Conservation (phyloP, 2,113 vertebrate genomes). For the Caretta caretta region DNA sequence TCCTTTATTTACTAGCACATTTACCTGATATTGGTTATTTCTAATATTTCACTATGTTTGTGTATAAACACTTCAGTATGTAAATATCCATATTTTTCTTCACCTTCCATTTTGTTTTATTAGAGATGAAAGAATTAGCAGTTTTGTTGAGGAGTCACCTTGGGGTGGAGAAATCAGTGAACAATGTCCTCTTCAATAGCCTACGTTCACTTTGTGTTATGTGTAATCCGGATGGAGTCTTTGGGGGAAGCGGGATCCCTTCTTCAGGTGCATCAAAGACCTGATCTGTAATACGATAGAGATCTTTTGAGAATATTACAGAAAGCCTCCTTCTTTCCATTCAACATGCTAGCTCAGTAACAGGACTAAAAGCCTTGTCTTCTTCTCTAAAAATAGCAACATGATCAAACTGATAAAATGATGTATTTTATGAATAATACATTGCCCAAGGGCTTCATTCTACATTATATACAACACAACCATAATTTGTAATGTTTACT, state of each 20-base stretch:
- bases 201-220: not conserved
- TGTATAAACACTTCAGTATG: not conserved
- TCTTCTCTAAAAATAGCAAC: slow-evolving; percentile 56
- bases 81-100: not conserved
- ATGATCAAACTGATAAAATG: slow-evolving; percentile 73
- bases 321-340: not conserved
- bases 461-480: slow-evolving; percentile 70
- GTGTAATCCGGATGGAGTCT: not conserved
- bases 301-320: not conserved
- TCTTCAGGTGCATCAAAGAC: not conserved
- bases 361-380: slow-evolving; percentile 41
- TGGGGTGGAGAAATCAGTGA: not conserved
- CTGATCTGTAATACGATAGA: not conserved
- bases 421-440: slow-evolving; percentile 78
- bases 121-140: not conserved
- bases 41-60: not conserved
- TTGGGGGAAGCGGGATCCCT: not conserved
- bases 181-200: not conserved
- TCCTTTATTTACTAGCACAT: not conserved
- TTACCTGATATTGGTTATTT: not conserved
- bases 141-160: not conserved
- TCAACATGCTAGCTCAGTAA: not conserved
- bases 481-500: slow-evolving; percentile 81
- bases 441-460: slow-evolving; percentile 73
- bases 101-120: not conserved